A percentile compares a stretch with the other conserved stretches of the same genome.
Evolutionary conservation across 2,113 vertebrate genomes (phyloP).

Genomic region (Grantiella picta): DNA sequence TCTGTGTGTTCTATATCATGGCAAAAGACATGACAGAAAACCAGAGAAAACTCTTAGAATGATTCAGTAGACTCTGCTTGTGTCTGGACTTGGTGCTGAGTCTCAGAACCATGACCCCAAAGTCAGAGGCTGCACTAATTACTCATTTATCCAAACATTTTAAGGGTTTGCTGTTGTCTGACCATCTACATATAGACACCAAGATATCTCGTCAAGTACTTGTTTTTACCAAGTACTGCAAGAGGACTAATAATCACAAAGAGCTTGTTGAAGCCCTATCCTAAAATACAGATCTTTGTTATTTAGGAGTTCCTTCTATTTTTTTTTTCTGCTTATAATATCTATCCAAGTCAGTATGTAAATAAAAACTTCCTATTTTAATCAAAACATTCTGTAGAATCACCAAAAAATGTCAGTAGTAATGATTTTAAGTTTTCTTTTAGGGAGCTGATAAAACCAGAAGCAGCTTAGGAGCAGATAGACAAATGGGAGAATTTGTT

Average conservation of each 20-base stretch:
- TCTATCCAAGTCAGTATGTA: neutral
- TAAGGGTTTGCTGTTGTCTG: neutral
- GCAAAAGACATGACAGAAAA: neutral
- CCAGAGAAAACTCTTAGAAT: accelerated
- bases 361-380: neutral
- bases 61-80: neutral
- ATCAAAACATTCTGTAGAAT: neutral
- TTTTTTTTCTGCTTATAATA: neutral
- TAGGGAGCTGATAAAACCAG: neutral
- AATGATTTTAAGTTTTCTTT: neutral
- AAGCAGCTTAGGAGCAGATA: neutral
- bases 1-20: neutral
- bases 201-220: neutral
- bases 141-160: neutral
- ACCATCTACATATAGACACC: neutral
- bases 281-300: neutral
- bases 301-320: neutral
- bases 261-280: neutral
- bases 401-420: neutral
- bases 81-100: neutral
- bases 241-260: neutral
- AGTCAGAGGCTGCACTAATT: neutral
- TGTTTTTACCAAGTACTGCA: neutral
- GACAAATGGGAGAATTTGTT: neutral
- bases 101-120: neutral